phyloP scores from a whole-genome alignment of 2,888 invertebrate genomes.

The Rhagonycha lutea region DNA sequence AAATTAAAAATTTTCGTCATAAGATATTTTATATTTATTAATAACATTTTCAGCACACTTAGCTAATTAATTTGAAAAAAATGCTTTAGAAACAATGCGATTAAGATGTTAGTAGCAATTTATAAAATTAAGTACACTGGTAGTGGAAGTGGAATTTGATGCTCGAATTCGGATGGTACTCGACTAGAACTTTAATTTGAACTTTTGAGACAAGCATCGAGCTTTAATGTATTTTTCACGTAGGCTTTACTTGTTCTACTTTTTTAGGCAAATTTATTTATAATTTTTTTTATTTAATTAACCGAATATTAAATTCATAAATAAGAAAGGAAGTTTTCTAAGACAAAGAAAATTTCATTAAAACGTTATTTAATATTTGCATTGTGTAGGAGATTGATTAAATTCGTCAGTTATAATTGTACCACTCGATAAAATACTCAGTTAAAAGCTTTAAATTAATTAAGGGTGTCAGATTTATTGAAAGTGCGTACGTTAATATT shows the following conservation, averaged over 20 bases:
- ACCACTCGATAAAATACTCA: conserved; percentile 1
- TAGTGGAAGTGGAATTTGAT: conserved; percentile 2
- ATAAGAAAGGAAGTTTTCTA: background rate
- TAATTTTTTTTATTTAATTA: background rate
- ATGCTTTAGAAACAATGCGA: background rate
- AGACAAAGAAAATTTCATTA: background rate
- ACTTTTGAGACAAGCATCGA: background rate
- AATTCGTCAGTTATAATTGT: background rate
- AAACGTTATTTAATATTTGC: background rate
- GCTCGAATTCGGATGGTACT: background rate
- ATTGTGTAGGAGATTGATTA: background rate
- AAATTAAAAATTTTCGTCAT: background rate
- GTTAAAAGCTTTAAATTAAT: conserved; percentile 3
- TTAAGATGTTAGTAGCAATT: conserved; percentile 1
- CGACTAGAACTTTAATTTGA: background rate
- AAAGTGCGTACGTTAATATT: background rate
- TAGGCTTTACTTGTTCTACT: background rate
- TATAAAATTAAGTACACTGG: conserved; percentile 1
- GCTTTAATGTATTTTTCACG: background rate
- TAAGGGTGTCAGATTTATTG: conserved; percentile 2
- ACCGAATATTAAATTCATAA: background rate
- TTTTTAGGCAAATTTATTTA: background rate
- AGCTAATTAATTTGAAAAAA: background rate
- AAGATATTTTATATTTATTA: background rate
- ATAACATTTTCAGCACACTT: background rate